Percentiles rank a stretch among this genome's conserved stretches.
Evolutionary conservation across 2,888 invertebrate genomes (phyloP).

Genomic region (Ptychoptera contaminata): DNA sequence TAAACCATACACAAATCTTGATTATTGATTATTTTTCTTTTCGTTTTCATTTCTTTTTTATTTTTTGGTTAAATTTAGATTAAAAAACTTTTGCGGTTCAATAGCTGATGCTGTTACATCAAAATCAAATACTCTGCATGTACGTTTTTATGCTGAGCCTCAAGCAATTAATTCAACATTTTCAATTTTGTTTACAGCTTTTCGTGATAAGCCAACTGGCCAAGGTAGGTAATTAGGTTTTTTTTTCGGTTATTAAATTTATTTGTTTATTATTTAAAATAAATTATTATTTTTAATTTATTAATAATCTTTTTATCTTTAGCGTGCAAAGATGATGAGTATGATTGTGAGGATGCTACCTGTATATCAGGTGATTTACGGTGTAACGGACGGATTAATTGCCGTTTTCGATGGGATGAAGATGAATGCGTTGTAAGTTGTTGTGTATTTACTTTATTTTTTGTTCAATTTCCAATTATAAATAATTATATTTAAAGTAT

Average conservation of each 20-base stretch:
- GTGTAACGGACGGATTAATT: conserved; percentile 65
- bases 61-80: conserved; percentile 20
- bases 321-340: conserved; percentile 41
- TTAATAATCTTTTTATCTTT: background rate
- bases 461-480: too few species aligned
- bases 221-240: background rate
- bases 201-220: conserved; percentile 39
- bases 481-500: too few species aligned
- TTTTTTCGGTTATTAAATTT: background rate
- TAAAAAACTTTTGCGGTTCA: conserved; percentile 70
- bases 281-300: background rate
- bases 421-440: conserved; percentile 16
- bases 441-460: too few species aligned
- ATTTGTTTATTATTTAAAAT: background rate
- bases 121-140: conserved; percentile 49
- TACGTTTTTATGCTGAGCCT: conserved; percentile 54
- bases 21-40: background rate
- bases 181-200: conserved; percentile 58
- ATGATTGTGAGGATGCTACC: conserved; percentile 74
- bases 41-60: background rate
- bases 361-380: conserved; percentile 55
- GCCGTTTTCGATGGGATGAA: conserved; percentile 71
- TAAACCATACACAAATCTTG: background rate
- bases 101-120: conserved; percentile 64
- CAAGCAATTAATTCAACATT: conserved; percentile 48